Evolutionary conservation across 2,797 vertebrate species (phyloP).

Genomic region (Petrocephalus schoutedeni): DNA sequence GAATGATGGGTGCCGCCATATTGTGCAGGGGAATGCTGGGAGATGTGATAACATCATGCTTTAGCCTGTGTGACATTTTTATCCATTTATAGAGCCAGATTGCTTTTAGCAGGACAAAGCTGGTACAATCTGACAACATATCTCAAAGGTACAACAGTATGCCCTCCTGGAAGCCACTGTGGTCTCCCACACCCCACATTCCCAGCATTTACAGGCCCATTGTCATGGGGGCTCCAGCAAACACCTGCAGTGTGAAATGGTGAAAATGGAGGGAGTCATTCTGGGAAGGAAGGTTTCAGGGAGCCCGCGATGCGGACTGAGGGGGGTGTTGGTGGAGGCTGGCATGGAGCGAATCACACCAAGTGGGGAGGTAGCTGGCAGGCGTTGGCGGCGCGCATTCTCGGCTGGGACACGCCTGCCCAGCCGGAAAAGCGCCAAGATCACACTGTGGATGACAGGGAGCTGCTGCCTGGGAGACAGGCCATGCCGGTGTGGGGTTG

Average conservation of each 20-base stretch:
- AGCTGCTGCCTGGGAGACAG: neutral
- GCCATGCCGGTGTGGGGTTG: neutral
- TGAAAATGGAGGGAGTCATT: neutral
- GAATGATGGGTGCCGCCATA: neutral
- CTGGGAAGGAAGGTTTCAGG: neutral
- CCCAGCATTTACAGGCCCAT: neutral
- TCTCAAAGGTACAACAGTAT: neutral
- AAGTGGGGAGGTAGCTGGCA: slow-evolving; percentile 21
- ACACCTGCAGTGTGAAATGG: neutral
- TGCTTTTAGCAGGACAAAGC: neutral
- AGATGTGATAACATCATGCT: neutral
- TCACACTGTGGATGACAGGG: neutral
- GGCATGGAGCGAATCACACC: slow-evolving; percentile 3
- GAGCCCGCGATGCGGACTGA: neutral
- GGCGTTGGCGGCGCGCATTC: slow-evolving; percentile 21
- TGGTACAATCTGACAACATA: neutral
- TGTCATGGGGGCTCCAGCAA: neutral
- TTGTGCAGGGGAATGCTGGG: neutral
- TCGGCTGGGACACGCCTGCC: slow-evolving; percentile 31
- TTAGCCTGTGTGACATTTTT: neutral
- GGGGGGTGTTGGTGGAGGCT: neutral
- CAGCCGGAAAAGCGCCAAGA: slow-evolving; percentile 21
- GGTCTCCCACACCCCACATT: too few species aligned
- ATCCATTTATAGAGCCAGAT: neutral
- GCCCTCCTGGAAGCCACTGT: neutral